phyloP scores from a whole-genome alignment of 2,797 vertebrate species.

The Cynopterus sphinx region DNA sequence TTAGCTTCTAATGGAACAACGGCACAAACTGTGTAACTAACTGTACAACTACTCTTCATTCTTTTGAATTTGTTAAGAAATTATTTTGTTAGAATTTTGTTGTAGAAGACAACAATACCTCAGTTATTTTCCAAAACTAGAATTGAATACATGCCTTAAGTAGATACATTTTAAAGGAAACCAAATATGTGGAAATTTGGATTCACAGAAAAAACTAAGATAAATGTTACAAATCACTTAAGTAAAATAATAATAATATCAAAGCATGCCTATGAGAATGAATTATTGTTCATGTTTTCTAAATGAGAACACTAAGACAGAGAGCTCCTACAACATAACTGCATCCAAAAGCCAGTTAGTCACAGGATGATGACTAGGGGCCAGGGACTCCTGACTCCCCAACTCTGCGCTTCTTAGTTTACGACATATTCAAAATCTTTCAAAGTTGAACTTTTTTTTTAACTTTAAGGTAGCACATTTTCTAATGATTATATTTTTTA shows the following conservation, averaged over 20 bases:
- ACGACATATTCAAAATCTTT: neutral
- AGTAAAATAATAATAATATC: slow-evolving; percentile 19
- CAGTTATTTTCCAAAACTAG: slow-evolving; percentile 30
- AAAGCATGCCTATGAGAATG: neutral
- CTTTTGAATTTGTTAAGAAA: slow-evolving; percentile 70
- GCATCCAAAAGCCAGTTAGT: neutral
- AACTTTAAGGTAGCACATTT: neutral
- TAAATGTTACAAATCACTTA: slow-evolving; percentile 27
- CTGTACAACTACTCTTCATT: slow-evolving; percentile 50
- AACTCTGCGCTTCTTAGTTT: neutral
- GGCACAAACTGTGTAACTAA: slow-evolving; percentile 68
- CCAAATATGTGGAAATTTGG: slow-evolving; percentile 20
- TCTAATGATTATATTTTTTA: slow-evolving; percentile 1
- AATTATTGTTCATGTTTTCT: slow-evolving; percentile 33
- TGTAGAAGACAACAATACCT: slow-evolving; percentile 46
- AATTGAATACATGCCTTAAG: slow-evolving; percentile 37
- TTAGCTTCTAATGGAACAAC: slow-evolving; percentile 74
- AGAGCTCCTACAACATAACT: neutral
- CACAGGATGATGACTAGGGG: neutral
- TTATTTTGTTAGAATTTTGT: slow-evolving; percentile 64
- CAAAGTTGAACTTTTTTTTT: neutral
- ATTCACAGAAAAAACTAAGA: slow-evolving; percentile 46
- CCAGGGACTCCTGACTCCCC: neutral
- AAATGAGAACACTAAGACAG: slow-evolving; percentile 37
- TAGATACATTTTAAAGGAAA: slow-evolving; percentile 56